A percentile compares a stretch with the other conserved stretches of the same genome.
Evolutionary conservation across 2,888 invertebrate species (phyloP).

Genomic region (Sminthurinus aureus): DNA sequence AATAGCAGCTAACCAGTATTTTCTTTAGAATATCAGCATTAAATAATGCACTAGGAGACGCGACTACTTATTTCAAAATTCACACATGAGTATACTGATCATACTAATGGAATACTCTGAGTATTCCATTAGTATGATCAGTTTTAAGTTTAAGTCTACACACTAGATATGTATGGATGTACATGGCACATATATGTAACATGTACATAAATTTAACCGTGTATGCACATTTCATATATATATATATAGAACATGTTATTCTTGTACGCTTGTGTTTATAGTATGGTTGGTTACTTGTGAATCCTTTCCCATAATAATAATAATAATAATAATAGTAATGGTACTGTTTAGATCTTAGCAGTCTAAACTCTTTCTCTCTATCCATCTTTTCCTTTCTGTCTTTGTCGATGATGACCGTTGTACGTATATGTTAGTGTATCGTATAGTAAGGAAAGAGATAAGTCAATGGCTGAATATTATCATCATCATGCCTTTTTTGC

Average conservation of each 20-base stretch:
- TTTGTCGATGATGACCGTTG: neutral
- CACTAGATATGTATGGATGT: too few relatives aligned
- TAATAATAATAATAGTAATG: too few relatives aligned
- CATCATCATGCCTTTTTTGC: neutral
- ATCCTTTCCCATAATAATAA: neutral
- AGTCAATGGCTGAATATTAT: constrained; percentile 26
- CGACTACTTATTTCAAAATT: neutral
- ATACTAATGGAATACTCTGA: neutral
- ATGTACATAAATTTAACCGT: too few relatives aligned
- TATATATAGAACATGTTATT: neutral
- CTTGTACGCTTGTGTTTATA: neutral
- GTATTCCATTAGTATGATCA: neutral
- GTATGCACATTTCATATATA: neutral
- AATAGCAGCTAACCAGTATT: neutral
- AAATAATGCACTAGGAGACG: neutral
- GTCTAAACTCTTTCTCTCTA: constrained; percentile 1
- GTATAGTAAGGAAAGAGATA: neutral
- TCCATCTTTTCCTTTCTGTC: neutral
- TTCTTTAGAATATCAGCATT: too few relatives aligned
- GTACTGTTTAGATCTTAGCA: neutral
- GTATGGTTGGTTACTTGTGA: neutral
- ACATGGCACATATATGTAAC: neutral
- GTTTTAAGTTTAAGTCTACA: too few relatives aligned
- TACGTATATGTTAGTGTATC: neutral
- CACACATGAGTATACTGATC: neutral